Conservation (phyloP, 2,888 invertebrate genomes). For the Sarcophaga variegata region DNA sequence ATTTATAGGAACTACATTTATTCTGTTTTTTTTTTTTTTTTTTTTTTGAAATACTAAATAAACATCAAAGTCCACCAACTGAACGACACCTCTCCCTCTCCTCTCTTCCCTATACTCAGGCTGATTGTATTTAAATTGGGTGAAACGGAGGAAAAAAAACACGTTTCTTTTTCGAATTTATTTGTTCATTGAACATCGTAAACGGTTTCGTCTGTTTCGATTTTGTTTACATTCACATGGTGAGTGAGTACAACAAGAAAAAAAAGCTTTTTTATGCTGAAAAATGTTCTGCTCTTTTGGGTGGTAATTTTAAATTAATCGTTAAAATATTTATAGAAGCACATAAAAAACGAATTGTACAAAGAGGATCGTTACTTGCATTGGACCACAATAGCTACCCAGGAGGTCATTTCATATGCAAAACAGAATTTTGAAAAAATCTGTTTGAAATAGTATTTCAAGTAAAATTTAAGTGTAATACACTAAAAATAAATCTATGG, state of each 20-base stretch:
- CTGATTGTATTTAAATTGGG: background rate
- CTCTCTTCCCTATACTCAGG: background rate
- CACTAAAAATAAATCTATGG: too few species aligned
- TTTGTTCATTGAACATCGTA: background rate
- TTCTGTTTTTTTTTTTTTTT: background rate
- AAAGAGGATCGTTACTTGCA: too few species aligned
- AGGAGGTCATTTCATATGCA: too few species aligned
- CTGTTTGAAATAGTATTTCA: too few species aligned
- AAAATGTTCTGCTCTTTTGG: conserved; percentile 35
- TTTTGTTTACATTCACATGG: background rate
- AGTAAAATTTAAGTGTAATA: too few species aligned
- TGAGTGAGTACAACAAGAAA: background rate
- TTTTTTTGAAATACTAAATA: conserved; percentile 54
- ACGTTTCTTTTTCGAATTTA: background rate
- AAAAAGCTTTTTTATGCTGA: background rate
- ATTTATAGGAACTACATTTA: background rate
- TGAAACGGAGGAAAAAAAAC: background rate
- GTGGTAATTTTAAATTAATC: conserved; percentile 31
- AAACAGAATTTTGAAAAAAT: too few species aligned
- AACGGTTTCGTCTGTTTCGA: background rate
- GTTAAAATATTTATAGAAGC: conserved; percentile 50
- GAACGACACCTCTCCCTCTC: background rate
- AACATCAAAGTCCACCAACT: conserved; percentile 58
- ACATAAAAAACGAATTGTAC: background rate
- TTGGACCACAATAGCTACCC: too few species aligned